These are phyloP conservation scores for Tragulus kanchil DNA, from an alignment of 2,113 vertebrate genomes.

Conservation along the genomic window DNA sequence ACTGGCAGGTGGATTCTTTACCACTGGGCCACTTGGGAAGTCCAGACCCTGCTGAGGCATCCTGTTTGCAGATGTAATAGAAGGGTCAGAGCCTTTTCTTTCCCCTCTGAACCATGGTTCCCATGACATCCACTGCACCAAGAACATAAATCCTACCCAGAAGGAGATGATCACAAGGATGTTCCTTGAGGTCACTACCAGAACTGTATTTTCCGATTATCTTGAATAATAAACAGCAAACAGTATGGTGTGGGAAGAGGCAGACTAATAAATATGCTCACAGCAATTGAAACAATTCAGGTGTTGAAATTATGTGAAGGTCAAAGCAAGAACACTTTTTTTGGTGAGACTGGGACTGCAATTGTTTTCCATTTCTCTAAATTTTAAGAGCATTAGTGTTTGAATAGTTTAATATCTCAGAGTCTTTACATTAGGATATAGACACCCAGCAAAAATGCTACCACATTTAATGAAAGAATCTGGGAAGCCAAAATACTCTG, in stretches of 20 bases:
- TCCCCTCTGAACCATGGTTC: not conserved
- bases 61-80: not conserved
- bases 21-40: not conserved
- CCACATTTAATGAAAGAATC: not conserved
- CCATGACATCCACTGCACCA: not conserved
- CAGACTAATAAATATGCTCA: not conserved
- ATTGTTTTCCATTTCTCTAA: conserved; percentile 18
- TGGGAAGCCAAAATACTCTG: not conserved
- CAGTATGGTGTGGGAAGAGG: not conserved
- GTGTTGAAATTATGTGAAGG: not conserved
- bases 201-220: conserved; percentile 2
- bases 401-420: not conserved
- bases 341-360: not conserved
- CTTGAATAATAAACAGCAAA: conserved; percentile 56
- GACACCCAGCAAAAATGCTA: not conserved
- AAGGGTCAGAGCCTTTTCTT: not conserved
- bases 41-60: not conserved
- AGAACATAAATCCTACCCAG: not conserved
- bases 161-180: not conserved
- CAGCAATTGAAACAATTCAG: not conserved
- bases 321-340: not conserved
- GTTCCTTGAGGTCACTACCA: not conserved
- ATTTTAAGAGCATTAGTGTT: not conserved
- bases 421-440: not conserved
- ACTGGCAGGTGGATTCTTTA: not conserved